These are phyloP conservation scores for Syngnathus scovelli DNA, from an alignment of 2,113 vertebrate genomes.

Conservation along the genomic window DNA sequence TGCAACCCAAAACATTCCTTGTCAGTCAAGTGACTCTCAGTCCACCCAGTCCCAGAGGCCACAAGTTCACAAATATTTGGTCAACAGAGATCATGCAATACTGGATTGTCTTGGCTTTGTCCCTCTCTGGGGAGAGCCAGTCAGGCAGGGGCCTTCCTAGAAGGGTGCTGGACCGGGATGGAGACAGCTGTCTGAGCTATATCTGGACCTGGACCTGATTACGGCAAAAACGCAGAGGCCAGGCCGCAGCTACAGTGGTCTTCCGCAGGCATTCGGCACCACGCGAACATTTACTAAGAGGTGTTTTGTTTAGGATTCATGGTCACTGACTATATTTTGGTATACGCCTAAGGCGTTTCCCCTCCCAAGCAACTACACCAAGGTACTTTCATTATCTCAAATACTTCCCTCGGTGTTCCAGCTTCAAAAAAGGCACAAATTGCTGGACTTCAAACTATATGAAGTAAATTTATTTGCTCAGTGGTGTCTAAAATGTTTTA, in stretches of 20 bases:
- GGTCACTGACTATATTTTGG: constrained; percentile 18
- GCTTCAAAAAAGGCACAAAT: neutral
- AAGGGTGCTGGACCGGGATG: constrained; percentile 21
- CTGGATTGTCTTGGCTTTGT: constrained; percentile 20
- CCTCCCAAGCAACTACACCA: neutral
- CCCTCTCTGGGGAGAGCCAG: constrained; percentile 24
- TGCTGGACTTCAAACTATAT: neutral
- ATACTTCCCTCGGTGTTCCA: neutral
- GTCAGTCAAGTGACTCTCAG: constrained; percentile 58
- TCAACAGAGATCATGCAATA: constrained; percentile 26
- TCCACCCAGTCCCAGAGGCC: constrained; percentile 41
- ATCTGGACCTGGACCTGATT: constrained; percentile 33
- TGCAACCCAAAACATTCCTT: constrained; percentile 58
- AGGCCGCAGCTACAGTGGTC: constrained; percentile 19
- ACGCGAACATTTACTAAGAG: constrained; percentile 12
- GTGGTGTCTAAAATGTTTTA: neutral
- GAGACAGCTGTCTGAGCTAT: constrained; percentile 50
- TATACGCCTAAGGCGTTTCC: constrained; percentile 8
- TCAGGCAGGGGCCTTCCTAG: constrained; percentile 7
- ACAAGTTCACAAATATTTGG: constrained; percentile 36
- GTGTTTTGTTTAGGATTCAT: constrained; percentile 29
- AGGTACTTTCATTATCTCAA: neutral
- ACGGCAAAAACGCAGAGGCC: constrained; percentile 35
- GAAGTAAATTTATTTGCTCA: neutral
- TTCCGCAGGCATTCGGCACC: constrained; percentile 17